A percentile compares a stretch with the other conserved stretches of the same genome.
Evolutionary conservation across 2,888 invertebrate genomes (phyloP).

Genomic region (Mythimna vitellina): DNA sequence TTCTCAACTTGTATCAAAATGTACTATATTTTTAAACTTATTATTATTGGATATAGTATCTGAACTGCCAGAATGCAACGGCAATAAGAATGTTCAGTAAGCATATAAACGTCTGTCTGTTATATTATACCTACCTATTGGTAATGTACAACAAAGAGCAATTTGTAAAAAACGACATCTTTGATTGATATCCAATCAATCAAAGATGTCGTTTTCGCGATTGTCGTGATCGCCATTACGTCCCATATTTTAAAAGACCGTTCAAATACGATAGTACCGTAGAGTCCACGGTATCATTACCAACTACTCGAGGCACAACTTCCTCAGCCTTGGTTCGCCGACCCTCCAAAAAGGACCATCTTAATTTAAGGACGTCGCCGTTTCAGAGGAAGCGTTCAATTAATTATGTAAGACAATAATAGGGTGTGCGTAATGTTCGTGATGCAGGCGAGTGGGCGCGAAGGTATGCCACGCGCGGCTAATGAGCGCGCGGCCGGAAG

Average conservation of each 20-base stretch:
- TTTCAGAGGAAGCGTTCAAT: constrained; percentile 59
- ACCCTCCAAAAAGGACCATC: constrained; percentile 22
- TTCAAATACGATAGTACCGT: neutral
- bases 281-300: neutral
- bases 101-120: neutral
- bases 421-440: constrained; percentile 56
- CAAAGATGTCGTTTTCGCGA: too few relatives aligned
- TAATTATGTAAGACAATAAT: constrained; percentile 66
- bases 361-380: constrained; percentile 47
- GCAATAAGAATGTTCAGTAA: neutral
- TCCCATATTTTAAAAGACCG: neutral
- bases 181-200: too few relatives aligned
- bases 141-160: neutral
- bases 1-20: too few relatives aligned
- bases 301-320: constrained; percentile 1
- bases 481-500: constrained; percentile 68
- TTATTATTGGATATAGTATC: too few relatives aligned
- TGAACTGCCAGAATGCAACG: neutral
- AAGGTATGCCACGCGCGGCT: constrained; percentile 67
- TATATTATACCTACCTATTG: neutral
- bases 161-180: too few relatives aligned
- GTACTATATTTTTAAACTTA: too few relatives aligned
- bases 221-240: neutral
- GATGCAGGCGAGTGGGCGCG: constrained; percentile 64
- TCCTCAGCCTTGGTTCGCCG: constrained; percentile 21